These are phyloP conservation scores for Neoarius graeffei DNA, from an alignment of 2,113 vertebrate species.

Conservation along the genomic window DNA sequence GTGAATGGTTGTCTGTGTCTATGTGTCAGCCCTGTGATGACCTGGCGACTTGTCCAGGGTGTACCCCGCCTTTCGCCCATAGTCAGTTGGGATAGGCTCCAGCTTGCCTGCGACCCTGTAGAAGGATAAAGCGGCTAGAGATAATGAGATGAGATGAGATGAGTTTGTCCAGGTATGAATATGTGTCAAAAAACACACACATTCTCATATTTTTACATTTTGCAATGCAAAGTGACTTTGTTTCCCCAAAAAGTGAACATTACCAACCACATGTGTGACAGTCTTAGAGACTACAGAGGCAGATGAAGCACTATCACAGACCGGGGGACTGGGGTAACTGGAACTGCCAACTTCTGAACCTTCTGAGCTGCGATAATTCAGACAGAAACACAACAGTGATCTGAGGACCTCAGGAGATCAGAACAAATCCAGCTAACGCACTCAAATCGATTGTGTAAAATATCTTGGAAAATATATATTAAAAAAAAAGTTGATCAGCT, in stretches of 20 bases:
- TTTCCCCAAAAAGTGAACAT: neutral
- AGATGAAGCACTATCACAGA: neutral
- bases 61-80: too few species aligned
- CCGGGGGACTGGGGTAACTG: neutral
- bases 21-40: too few species aligned
- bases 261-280: neutral
- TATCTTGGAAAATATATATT: too few species aligned
- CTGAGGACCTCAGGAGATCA: neutral
- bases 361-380: neutral
- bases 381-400: neutral
- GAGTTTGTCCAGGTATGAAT: neutral
- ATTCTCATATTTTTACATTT: neutral
- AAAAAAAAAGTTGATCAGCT: neutral
- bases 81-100: too few species aligned
- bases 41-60: too few species aligned
- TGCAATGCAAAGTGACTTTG: neutral
- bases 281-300: neutral
- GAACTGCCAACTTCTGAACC: neutral
- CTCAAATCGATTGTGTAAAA: neutral
- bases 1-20: too few species aligned
- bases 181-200: neutral
- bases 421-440: too few species aligned
- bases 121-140: too few species aligned
- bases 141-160: too few species aligned
- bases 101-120: too few species aligned